Percentiles rank a stretch among this genome's conserved stretches.
These are phyloP conservation scores for Microctonus hyperodae DNA, from an alignment of 2,888 invertebrate genomes.

Conservation along the genomic window DNA sequence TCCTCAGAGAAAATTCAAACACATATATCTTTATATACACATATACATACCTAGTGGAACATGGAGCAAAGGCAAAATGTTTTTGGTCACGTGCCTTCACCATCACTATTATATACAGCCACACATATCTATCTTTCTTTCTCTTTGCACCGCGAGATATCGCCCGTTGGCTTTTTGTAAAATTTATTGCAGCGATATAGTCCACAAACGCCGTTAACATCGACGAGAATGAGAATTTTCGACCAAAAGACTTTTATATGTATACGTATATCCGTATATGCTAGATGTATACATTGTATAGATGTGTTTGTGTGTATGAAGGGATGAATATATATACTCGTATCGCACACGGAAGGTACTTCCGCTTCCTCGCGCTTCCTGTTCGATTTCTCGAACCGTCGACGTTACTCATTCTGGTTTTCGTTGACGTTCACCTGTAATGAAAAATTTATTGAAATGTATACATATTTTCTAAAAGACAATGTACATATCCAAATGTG, in stretches of 20 bases:
- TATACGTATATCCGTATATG: too few relatives aligned
- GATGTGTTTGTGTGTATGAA: too few relatives aligned
- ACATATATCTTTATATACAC: too few relatives aligned
- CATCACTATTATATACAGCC: neutral
- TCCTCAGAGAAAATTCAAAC: neutral
- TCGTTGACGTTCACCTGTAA: conserved; percentile 12
- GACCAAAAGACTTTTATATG: neutral
- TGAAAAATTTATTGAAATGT: neutral
- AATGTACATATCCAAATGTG: too few relatives aligned
- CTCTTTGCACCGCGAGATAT: conserved; percentile 20
- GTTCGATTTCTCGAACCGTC: conserved; percentile 16
- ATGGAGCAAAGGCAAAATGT: neutral
- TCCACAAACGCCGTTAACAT: conserved; percentile 26
- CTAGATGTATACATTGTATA: too few relatives aligned
- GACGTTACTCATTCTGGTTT: conserved; percentile 4
- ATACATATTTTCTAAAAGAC: too few relatives aligned
- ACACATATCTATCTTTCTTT: neutral
- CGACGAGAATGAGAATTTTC: conserved; percentile 23
- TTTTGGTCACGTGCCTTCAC: neutral
- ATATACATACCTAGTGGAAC: neutral
- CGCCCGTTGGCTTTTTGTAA: conserved; percentile 29
- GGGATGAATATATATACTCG: neutral
- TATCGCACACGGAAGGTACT: conserved; percentile 28
- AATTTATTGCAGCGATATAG: conserved; percentile 33
- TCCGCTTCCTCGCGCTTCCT: conserved; percentile 23